A percentile compares a stretch with the other conserved stretches of the same genome.
Evolutionary conservation across 2,888 invertebrate genomes (phyloP).

Genomic region (Anoplius nigerrimus): DNA sequence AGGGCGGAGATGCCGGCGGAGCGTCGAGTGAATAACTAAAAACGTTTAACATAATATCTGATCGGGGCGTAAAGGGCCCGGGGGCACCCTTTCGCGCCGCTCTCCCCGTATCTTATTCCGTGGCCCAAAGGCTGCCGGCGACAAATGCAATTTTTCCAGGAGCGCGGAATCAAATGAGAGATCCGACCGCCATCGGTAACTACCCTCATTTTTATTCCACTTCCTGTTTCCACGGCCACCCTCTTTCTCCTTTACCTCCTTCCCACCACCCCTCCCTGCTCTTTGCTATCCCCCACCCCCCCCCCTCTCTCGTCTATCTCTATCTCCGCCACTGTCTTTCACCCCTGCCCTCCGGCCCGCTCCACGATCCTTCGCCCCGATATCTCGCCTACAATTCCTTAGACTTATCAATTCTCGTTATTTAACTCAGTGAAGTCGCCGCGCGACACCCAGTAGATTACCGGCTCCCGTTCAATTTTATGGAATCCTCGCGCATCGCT

Average conservation of each 20-base stretch:
- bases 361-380: constrained; percentile 14
- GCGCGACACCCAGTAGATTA: constrained; percentile 34
- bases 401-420: constrained; percentile 45
- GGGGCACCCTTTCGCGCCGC: constrained; percentile 50
- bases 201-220: constrained; percentile 58
- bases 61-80: constrained; percentile 56
- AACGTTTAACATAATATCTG: constrained; percentile 69
- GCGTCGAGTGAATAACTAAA: constrained; percentile 64
- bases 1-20: constrained; percentile 20
- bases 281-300: not conserved
- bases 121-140: constrained; percentile 56
- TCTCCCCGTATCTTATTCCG: constrained; percentile 53
- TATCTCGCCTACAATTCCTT: constrained; percentile 29
- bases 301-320: constrained; percentile 3
- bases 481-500: constrained; percentile 11
- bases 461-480: constrained; percentile 10
- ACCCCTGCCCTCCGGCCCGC: not conserved
- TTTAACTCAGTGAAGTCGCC: constrained; percentile 34
- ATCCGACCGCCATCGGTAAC: constrained; percentile 60
- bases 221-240: constrained; percentile 31
- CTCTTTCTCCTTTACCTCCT: too few relatives aligned
- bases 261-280: constrained; percentile 1
- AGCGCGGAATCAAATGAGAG: constrained; percentile 60
- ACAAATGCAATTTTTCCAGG: constrained; percentile 63
- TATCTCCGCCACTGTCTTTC: not conserved